Percentiles rank a stretch among this genome's conserved stretches.
phyloP scores from a whole-genome alignment of 2,113 vertebrate species.

The Neopipo cinnamomea region DNA sequence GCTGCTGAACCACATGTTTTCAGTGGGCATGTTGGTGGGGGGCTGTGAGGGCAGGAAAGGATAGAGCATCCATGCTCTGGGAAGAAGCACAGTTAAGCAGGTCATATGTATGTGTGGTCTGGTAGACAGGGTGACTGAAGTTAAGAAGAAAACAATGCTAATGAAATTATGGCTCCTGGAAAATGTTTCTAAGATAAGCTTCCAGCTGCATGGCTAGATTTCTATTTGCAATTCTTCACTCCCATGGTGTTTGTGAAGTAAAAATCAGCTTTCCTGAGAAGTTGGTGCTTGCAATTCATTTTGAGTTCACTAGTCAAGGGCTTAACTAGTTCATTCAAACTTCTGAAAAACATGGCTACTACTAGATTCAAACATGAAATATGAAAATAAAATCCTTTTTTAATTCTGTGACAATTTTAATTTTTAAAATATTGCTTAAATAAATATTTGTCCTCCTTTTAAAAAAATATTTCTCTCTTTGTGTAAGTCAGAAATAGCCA shows the following conservation, averaged over 20 bases:
- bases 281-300: neutral
- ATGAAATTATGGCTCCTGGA: neutral
- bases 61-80: accelerated
- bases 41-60: neutral
- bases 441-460: neutral
- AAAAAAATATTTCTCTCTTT: neutral
- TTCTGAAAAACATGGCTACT: neutral
- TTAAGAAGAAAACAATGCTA: neutral
- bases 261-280: neutral
- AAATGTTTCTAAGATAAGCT: neutral
- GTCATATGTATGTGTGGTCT: accelerated
- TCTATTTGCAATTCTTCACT: neutral
- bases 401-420: neutral
- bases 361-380: neutral
- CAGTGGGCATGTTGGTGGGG: no score
- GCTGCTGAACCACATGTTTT: accelerated
- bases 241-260: neutral
- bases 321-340: neutral
- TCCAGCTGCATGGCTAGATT: neutral
- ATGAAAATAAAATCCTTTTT: neutral
- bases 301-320: neutral
- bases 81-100: neutral
- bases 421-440: neutral
- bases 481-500: neutral
- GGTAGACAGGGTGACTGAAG: neutral